Percentiles rank a stretch among this genome's conserved stretches.
Evolutionary conservation across 2,888 invertebrate species (phyloP).

Genomic region (Panzeria rudis): DNA sequence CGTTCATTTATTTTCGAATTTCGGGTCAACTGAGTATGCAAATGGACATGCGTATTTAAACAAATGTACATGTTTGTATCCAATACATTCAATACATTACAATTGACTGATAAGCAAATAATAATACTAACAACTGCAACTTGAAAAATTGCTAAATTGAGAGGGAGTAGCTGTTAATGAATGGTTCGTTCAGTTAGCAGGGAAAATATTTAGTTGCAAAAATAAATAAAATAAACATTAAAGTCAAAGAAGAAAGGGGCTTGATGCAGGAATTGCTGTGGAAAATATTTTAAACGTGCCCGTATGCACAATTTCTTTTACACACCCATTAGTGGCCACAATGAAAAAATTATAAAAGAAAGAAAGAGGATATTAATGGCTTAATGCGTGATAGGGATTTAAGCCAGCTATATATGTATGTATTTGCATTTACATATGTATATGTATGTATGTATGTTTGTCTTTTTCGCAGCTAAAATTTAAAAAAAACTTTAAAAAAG

Average conservation of each 20-base stretch:
- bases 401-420: constrained; percentile 11
- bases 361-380: constrained; percentile 50
- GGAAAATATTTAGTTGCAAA: constrained; percentile 24
- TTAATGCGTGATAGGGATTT: constrained; percentile 54
- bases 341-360: background rate
- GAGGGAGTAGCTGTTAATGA: no score
- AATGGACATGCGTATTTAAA: no score
- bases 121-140: no score
- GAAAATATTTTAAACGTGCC: constrained; percentile 50
- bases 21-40: no score
- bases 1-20: no score
- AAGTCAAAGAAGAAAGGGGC: background rate
- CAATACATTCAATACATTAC: no score
- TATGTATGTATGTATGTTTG: background rate
- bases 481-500: constrained; percentile 11
- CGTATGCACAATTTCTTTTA: constrained; percentile 49
- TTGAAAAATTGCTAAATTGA: no score
- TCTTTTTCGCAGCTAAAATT: background rate
- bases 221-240: background rate
- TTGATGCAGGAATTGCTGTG: constrained; percentile 20
- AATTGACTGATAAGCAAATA: no score
- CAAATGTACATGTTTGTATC: no score
- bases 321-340: background rate
- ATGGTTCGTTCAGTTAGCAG: no score
- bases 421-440: no score